Conservation (phyloP, 2,797 vertebrate genomes). For the Craterocephalus amniculus region DNA sequence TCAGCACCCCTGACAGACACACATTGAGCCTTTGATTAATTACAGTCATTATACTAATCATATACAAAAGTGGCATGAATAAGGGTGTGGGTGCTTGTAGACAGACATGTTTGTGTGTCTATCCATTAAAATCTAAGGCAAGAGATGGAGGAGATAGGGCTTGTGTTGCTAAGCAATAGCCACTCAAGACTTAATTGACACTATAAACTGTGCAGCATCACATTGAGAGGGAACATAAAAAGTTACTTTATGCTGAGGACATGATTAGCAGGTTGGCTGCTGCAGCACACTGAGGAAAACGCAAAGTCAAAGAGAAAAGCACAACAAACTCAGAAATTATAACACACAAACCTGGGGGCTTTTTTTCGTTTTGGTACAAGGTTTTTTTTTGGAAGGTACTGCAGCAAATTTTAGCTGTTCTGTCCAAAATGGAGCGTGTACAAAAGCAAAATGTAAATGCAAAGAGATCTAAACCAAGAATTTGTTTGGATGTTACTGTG, state of each 20-base stretch:
- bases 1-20: conserved; percentile 39
- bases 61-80: conserved; percentile 51
- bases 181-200: conserved; percentile 61
- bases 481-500: not conserved
- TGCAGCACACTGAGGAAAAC: not conserved
- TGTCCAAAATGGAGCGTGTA: not conserved
- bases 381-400: not conserved
- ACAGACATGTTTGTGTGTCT: conserved; percentile 33
- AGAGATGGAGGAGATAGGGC: conserved; percentile 32
- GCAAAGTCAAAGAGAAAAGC: conserved; percentile 1
- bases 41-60: conserved; percentile 70
- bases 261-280: conserved; percentile 23
- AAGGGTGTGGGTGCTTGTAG: conserved; percentile 9
- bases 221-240: conserved; percentile 42
- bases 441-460: not conserved
- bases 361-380: not conserved
- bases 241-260: conserved; percentile 36
- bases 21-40: conserved; percentile 69
- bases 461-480: not conserved
- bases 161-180: conserved; percentile 74
- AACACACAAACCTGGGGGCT: not conserved
- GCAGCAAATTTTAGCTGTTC: not conserved
- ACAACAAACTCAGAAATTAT: not conserved
- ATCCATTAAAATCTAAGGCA: conserved; percentile 45
- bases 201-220: conserved; percentile 44